A percentile compares a stretch with the other conserved stretches of the same genome.
These are phyloP conservation scores for Cariama cristata DNA, from an alignment of 2,113 vertebrate genomes.

Conservation along the genomic window DNA sequence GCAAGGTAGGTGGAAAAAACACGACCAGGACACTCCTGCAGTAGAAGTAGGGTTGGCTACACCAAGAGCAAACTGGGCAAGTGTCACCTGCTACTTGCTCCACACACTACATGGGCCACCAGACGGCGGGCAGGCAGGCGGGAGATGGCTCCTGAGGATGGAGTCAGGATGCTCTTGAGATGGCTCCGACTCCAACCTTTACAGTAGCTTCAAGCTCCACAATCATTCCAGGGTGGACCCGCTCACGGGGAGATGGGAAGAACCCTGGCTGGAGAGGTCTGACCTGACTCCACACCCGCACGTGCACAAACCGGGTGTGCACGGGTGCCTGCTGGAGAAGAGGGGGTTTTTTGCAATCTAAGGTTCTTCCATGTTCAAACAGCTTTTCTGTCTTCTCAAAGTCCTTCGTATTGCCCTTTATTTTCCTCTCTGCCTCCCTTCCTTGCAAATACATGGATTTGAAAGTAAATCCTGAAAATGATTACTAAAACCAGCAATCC, in stretches of 20 bases:
- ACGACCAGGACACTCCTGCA: not conserved
- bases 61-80: fast-evolving
- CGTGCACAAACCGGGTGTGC: not conserved
- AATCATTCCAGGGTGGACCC: not conserved
- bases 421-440: slow-evolving; percentile 29
- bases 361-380: not conserved
- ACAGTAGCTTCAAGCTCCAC: not conserved
- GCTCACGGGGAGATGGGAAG: not conserved
- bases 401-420: slow-evolving; percentile 34
- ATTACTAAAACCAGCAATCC: slow-evolving; percentile 59
- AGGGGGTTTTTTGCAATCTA: fast-evolving
- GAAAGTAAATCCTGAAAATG: slow-evolving; percentile 57
- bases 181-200: not conserved
- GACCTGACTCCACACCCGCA: not conserved
- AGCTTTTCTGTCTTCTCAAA: not conserved
- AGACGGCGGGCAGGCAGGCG: fast-evolving
- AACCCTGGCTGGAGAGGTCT: not conserved
- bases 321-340: not conserved
- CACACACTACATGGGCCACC: fast-evolving
- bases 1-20: not conserved
- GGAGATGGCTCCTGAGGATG: not conserved
- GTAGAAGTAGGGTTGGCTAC: not conserved
- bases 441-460: not conserved
- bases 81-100: not conserved
- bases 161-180: not conserved